Evolutionary conservation across 2,113 vertebrate genomes (phyloP).

Genomic region (human (Homo sapiens)): DNA sequence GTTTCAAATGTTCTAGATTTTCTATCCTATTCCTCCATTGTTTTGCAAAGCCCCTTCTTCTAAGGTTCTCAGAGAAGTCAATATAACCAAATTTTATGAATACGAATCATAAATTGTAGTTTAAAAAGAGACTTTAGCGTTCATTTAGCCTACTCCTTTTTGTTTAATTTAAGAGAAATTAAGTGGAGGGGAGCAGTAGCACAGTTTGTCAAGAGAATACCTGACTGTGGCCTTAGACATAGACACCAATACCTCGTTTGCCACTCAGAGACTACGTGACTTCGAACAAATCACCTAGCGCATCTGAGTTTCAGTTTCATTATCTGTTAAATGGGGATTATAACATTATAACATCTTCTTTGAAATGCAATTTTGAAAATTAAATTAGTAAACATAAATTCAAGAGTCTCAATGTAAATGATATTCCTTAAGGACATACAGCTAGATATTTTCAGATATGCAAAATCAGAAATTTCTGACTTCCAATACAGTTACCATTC

Average conservation of each 20-base stretch:
- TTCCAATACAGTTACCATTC: neutral
- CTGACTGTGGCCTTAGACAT: neutral
- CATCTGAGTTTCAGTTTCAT: neutral
- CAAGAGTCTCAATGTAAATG: neutral
- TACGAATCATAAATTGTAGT: neutral
- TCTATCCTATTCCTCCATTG: neutral
- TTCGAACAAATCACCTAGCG: neutral
- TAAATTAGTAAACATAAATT: constrained; percentile 12
- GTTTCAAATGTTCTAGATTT: neutral
- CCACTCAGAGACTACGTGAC: neutral
- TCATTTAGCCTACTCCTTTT: neutral
- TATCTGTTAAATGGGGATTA: neutral
- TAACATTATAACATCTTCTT: neutral
- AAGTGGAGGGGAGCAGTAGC: neutral
- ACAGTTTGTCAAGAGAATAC: neutral
- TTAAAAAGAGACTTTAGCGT: neutral
- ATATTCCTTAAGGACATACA: neutral
- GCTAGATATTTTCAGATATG: neutral
- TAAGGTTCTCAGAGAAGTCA: neutral
- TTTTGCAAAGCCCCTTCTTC: neutral
- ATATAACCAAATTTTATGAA: neutral
- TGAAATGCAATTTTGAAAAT: neutral
- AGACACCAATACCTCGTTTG: neutral
- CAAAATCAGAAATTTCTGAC: neutral
- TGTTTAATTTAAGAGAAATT: neutral